These are phyloP conservation scores for Pachycephala philippinensis DNA, from an alignment of 2,113 vertebrate species.

Conservation along the genomic window DNA sequence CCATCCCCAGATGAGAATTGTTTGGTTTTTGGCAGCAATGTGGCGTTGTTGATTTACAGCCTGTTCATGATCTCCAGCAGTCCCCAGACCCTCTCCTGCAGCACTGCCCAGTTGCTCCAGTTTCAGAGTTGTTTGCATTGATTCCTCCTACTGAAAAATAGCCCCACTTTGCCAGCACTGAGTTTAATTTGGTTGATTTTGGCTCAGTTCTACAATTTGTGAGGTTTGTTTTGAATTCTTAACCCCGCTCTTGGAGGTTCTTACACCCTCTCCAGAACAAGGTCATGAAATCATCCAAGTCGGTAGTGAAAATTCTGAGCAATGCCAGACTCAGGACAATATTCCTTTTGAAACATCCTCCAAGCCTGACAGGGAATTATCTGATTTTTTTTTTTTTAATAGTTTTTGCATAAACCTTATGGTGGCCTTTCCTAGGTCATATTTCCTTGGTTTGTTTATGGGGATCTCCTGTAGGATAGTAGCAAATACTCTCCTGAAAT, in stretches of 20 bases:
- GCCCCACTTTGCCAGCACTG: neutral
- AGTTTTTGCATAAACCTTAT: neutral
- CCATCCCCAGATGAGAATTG: neutral
- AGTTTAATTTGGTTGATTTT: slow-evolving; percentile 9
- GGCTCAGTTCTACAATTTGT: neutral
- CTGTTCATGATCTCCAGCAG: neutral
- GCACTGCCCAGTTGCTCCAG: neutral
- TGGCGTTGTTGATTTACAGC: slow-evolving; percentile 5
- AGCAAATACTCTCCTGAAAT: slow-evolving; percentile 6
- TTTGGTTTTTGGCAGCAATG: neutral
- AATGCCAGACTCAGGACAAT: neutral
- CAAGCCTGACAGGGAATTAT: neutral
- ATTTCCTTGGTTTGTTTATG: neutral
- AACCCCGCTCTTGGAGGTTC: neutral
- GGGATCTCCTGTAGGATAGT: neutral
- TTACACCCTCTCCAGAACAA: neutral
- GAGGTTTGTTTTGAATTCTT: neutral
- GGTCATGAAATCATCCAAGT: neutral
- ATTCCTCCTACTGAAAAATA: neutral
- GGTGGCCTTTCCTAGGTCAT: neutral
- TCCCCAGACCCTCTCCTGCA: neutral
- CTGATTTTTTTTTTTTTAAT: neutral
- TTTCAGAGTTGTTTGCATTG: neutral
- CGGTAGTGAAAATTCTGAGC: neutral
- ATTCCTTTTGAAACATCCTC: neutral